Base-by-base conservation (phyloP, 2,797 vertebrate genomes). In the Poliocrania exsul region DNA sequence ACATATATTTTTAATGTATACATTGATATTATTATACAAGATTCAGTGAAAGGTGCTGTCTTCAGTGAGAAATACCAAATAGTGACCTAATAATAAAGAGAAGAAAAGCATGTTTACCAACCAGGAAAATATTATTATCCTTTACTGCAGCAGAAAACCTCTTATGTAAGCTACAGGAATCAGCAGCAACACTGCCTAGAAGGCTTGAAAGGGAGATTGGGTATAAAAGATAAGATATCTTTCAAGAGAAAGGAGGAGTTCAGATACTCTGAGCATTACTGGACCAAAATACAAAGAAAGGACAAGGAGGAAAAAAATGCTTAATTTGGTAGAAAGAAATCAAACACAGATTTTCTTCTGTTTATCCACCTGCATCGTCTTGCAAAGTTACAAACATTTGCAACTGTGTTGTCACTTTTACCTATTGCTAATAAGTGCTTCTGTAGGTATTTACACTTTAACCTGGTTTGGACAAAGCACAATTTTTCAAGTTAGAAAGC, bases 251-350 rank as follows among this genome's bases (percentile, higher is more conserved):
- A 77, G 13, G 7, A 72, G 23, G 9, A 77, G 53, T 37, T 9
- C 13, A 65, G 58, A 20, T 21, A 49, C 6, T 19, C 6, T 29
- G 12, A 64, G 8, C 2, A 21, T n/a, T 51, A 19, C 13, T 69
- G n/a, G 8, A 37, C 13, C 19, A 37, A 51, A 35, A 69, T 5
- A 9, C 13, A 50, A 69, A 57, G 14, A 42, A 28, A 10, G 6
- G 21, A 35, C 24, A 10, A 6, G 16, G 11, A 6, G 1, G 1
- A 1, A 16, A 23, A 50, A 35, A 13, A 5, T 2, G 9, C 1
- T 44, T 46, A 4, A 26, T 16, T 54, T 72, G 14, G 2, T 57
- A 50, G 9, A 49, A 50, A 17, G 4, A 80, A 83, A 16, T 16
- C 16, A 20, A 31, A 33, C 17, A 49, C 2, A 40, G 8, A 4